phyloP scores from a whole-genome alignment of 2,797 vertebrate genomes.

The Gobio occitaniae region DNA sequence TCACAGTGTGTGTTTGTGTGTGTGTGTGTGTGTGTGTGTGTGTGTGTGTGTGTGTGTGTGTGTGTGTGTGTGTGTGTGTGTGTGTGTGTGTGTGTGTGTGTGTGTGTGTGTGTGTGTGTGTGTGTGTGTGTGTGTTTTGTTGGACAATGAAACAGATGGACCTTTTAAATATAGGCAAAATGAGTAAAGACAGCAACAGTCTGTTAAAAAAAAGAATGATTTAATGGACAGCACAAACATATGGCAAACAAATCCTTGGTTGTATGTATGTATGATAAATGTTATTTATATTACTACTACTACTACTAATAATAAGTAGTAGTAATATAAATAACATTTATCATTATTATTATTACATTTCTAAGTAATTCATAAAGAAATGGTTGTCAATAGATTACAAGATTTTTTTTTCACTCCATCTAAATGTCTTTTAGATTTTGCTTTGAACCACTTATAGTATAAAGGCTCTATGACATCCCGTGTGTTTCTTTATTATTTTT shows the following conservation, averaged over 20 bases:
- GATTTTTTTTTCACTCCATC: neutral
- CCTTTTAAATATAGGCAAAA: slow-evolving; percentile 34
- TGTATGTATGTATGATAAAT: neutral
- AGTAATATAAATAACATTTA: no score
- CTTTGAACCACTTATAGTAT: neutral
- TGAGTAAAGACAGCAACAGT: slow-evolving; percentile 34
- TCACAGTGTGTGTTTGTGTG: slow-evolving; percentile 25
- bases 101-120: no score
- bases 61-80: no score
- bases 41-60: neutral
- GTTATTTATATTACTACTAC: neutral
- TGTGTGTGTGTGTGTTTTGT: neutral
- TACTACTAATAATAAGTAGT: neutral
- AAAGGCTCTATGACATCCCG: neutral
- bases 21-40: slow-evolving; percentile 37
- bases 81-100: neutral
- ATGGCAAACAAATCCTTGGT: slow-evolving; percentile 26
- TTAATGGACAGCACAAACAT: slow-evolving; percentile 24
- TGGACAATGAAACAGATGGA: slow-evolving; percentile 43
- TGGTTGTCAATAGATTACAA: neutral
- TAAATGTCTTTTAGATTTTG: neutral
- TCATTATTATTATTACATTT: neutral
- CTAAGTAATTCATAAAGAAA: neutral
- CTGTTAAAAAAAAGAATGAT: slow-evolving; percentile 2
- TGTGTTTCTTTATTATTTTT: neutral